These are phyloP conservation scores for Ptyas mucosa DNA, from an alignment of 2,113 vertebrate species.

Conservation along the genomic window DNA sequence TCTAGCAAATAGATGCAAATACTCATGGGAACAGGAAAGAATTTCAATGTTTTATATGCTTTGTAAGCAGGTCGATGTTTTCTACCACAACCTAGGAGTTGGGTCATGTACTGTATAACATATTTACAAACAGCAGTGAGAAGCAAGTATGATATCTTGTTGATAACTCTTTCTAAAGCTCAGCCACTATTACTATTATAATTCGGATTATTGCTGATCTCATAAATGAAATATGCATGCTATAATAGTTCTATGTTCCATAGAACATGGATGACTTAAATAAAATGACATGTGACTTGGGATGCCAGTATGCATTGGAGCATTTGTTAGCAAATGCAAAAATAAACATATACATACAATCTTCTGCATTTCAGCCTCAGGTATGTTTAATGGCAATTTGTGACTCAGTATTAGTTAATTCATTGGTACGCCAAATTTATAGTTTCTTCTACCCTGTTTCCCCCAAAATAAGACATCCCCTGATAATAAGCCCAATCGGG, in stretches of 20 bases:
- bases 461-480: no score
- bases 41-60: not conserved
- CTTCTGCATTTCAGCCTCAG: not conserved
- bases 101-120: not conserved
- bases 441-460: no score
- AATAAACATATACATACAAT: not conserved
- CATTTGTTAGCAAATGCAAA: not conserved
- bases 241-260: not conserved
- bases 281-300: not conserved
- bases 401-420: not conserved
- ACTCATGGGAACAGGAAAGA: not conserved
- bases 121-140: not conserved
- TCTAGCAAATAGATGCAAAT: not conserved
- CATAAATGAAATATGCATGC: not conserved
- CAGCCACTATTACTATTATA: not conserved
- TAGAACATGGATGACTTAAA: not conserved
- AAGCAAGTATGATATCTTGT: not conserved
- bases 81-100: not conserved
- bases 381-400: not conserved
- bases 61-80: not conserved
- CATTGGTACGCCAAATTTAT: not conserved
- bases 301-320: not conserved
- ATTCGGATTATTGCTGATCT: not conserved
- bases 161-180: not conserved
- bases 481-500: no score